phyloP scores from a whole-genome alignment of 2,797 vertebrate species.

The Peromyscus attwateri region DNA sequence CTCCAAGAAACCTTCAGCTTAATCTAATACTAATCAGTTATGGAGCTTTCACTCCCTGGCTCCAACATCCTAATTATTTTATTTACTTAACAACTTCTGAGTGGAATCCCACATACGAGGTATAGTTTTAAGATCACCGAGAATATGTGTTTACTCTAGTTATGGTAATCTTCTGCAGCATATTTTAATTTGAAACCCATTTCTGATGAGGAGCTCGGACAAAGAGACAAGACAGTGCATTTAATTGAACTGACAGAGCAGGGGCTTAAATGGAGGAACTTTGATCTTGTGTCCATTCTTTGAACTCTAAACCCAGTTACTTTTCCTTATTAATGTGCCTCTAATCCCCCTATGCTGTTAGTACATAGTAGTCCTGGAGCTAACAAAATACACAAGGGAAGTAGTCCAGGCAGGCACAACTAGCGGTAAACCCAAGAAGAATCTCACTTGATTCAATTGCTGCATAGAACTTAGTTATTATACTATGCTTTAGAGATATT shows the following conservation, averaged over 20 bases:
- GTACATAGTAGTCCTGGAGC: neutral
- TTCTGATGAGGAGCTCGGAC: slow-evolving; percentile 14
- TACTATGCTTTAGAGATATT: neutral
- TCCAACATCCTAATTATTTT: slow-evolving; percentile 41
- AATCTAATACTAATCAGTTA: neutral
- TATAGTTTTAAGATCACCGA: slow-evolving; percentile 20
- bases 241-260: neutral
- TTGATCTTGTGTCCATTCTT: neutral
- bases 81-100: neutral
- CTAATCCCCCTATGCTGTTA: neutral
- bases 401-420: neutral
- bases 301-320: neutral
- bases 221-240: neutral
- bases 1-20: neutral
- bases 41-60: neutral
- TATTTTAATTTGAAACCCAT: neutral
- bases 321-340: slow-evolving; percentile 33
- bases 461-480: neutral
- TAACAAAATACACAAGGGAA: neutral
- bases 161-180: neutral
- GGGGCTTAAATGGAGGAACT: neutral
- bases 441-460: neutral
- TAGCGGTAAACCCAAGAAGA: neutral
- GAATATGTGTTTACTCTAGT: slow-evolving; percentile 29
- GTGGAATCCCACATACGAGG: neutral